Conservation (phyloP, 2,888 invertebrate species). For the Tipula confusa region DNA sequence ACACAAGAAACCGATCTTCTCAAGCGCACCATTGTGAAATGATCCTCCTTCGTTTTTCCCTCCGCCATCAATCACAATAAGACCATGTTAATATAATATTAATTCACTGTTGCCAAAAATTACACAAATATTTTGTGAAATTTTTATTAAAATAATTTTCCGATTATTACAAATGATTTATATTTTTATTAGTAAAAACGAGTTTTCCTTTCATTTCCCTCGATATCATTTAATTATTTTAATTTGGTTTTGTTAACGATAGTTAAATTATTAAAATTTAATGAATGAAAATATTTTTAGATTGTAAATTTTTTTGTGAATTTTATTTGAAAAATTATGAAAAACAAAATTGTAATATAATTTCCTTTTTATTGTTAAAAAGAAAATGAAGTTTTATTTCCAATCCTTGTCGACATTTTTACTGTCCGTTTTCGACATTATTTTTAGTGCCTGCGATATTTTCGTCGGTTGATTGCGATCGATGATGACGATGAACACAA, state of each 20-base stretch:
- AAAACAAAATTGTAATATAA: not conserved
- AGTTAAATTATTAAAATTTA: not conserved
- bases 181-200: not conserved
- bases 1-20: not conserved
- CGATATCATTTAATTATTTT: not conserved
- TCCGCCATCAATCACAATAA: not conserved
- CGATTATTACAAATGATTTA: not conserved
- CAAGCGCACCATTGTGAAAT: not conserved
- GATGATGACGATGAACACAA: no score
- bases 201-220: not conserved
- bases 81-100: not conserved
- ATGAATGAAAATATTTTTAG: not conserved
- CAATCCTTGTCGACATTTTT: no score
- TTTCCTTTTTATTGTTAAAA: slow-evolving; percentile 13
- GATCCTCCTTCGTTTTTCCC: not conserved
- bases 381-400: not conserved
- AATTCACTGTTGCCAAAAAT: slow-evolving; percentile 20
- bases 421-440: no score
- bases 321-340: not conserved
- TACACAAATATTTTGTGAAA: not conserved
- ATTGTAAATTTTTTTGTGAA: not conserved
- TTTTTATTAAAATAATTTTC: not conserved
- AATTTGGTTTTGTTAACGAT: not conserved
- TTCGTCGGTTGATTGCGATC: no score
- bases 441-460: no score